phyloP scores from a whole-genome alignment of 1,140 invertebrate genomes.

The Lasioglossum albipes region DNA sequence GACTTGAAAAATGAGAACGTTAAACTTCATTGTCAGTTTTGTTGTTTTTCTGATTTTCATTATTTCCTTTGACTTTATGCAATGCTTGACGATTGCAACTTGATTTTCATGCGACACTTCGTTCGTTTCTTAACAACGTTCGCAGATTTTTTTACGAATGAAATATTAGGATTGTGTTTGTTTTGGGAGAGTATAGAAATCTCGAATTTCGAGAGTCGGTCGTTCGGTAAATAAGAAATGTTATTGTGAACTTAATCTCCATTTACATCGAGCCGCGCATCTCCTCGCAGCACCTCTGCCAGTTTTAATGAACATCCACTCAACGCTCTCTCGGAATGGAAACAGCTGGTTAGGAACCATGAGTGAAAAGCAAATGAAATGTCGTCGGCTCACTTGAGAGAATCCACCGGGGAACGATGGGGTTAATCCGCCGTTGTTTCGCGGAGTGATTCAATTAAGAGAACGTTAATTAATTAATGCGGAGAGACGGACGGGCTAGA shows the following conservation, averaged over 20 bases:
- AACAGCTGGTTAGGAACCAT: slow-evolving; percentile 20
- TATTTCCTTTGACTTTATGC: no score
- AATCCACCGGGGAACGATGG: slow-evolving; percentile 43
- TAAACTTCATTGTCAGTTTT: no score
- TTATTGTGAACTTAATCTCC: slow-evolving; percentile 8
- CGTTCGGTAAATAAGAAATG: neutral
- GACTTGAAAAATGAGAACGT: no score
- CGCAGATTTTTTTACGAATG: no score
- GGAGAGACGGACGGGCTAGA: slow-evolving; percentile 48
- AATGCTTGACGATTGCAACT: no score
- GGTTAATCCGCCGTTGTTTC: slow-evolving; percentile 59
- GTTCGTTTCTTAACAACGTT: no score
- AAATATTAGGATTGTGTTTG: no score
- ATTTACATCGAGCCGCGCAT: neutral
- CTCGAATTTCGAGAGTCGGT: neutral
- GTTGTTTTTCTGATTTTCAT: no score
- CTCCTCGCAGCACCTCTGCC: neutral
- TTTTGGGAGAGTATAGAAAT: no score
- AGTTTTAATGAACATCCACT: slow-evolving; percentile 46
- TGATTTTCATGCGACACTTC: no score
- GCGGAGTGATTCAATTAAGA: slow-evolving; percentile 67
- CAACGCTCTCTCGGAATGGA: neutral
- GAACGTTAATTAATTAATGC: slow-evolving; percentile 69
- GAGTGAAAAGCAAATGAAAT: slow-evolving; percentile 53
- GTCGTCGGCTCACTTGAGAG: slow-evolving; percentile 47